Evolutionary conservation across 2,888 invertebrate genomes (phyloP).

Genomic region (Agrochola circellaris): DNA sequence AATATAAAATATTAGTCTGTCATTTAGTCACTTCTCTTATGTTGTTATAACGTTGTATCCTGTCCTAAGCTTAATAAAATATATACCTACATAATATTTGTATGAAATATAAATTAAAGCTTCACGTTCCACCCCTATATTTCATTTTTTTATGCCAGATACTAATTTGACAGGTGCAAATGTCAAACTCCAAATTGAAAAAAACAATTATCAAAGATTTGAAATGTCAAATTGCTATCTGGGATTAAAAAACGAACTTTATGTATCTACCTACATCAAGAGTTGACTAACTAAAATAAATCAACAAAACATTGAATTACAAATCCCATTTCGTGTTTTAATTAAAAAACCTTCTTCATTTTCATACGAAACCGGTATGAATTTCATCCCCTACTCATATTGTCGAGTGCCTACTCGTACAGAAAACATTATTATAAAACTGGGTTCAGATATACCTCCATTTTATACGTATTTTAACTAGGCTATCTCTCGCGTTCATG

Average conservation of each 20-base stretch:
- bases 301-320: constrained; percentile 24
- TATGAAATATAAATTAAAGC: constrained; percentile 1
- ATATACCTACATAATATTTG: background rate
- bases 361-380: constrained; percentile 5
- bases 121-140: background rate
- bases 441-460: constrained; percentile 2
- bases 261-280: background rate
- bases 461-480: background rate
- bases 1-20: no score
- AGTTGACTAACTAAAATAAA: constrained; percentile 6
- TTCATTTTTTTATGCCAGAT: no score
- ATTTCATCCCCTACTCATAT: constrained; percentile 21
- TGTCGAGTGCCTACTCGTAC: constrained; percentile 6
- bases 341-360: constrained; percentile 34
- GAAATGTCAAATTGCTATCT: no score
- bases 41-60: no score
- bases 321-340: constrained; percentile 32
- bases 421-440: constrained; percentile 12
- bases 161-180: no score
- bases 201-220: no score
- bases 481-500: background rate
- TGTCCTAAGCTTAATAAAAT: background rate
- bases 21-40: no score
- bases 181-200: no score
- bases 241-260: no score